phyloP scores from a whole-genome alignment of 2,113 vertebrate genomes.

The Mormyrus lacerda region DNA sequence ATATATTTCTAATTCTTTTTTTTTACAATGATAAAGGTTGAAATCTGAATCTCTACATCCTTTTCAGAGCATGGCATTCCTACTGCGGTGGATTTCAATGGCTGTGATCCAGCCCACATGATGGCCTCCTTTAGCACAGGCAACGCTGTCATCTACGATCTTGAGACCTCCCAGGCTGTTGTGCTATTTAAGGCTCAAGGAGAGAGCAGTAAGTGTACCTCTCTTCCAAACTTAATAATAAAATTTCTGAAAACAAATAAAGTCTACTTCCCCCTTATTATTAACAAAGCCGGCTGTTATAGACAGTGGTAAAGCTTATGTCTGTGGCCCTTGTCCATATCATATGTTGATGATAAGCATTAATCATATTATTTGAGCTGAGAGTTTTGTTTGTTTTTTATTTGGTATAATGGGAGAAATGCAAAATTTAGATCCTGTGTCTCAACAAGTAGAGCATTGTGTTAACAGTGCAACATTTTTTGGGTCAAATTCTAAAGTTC shows the following conservation, averaged over 20 bases:
- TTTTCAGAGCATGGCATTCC: constrained; percentile 80
- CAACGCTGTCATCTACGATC: constrained; percentile 82
- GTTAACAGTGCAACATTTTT: background rate
- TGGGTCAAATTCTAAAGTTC: background rate
- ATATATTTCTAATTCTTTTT: background rate
- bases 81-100: constrained; percentile 90
- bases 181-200: constrained; percentile 79
- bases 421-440: background rate
- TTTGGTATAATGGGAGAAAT: background rate
- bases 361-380: background rate
- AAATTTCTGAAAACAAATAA: background rate
- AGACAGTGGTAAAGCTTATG: background rate
- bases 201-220: constrained; percentile 71
- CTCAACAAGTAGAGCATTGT: background rate
- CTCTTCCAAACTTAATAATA: too few species aligned
- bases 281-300: background rate
- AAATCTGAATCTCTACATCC: constrained; percentile 13
- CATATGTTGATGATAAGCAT: background rate
- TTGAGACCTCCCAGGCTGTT: constrained; percentile 86
- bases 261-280: background rate
- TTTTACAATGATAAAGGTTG: background rate
- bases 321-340: background rate
- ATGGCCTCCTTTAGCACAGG: constrained; percentile 85
- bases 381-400: background rate
- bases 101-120: constrained; percentile 93